These are phyloP conservation scores for Kryphioiulus occultus DNA, from an alignment of 2,888 invertebrate genomes.

Conservation along the genomic window DNA sequence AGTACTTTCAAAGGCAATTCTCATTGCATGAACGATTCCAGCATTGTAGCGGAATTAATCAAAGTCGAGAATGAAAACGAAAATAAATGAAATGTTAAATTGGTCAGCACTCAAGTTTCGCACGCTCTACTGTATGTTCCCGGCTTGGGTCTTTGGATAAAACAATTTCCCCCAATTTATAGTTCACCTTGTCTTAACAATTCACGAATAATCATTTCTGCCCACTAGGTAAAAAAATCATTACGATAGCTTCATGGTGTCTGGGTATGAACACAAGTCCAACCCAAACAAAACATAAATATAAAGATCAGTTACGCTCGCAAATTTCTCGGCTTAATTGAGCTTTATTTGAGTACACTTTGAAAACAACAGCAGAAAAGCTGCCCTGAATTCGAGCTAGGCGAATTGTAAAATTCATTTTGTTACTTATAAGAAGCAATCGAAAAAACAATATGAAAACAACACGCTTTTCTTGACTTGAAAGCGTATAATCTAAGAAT, in stretches of 20 bases:
- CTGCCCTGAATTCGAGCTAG: not conserved
- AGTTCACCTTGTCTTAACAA: not conserved
- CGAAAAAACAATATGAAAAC: not conserved
- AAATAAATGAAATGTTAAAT: constrained; percentile 1
- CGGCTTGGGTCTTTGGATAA: not conserved
- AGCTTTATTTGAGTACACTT: not conserved
- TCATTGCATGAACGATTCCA: not conserved
- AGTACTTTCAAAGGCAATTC: not conserved
- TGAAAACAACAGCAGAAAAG: not conserved
- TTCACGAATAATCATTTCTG: constrained; percentile 1
- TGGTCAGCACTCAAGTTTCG: not conserved
- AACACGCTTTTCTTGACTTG: not conserved
- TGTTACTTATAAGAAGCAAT: not conserved
- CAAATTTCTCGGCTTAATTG: not conserved
- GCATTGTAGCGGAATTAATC: not conserved
- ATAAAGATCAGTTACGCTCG: not conserved
- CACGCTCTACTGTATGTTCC: not conserved
- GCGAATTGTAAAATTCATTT: not conserved
- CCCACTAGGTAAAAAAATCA: not conserved
- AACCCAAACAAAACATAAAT: not conserved
- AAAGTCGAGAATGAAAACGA: not conserved
- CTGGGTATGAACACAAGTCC: not conserved
- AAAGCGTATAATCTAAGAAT: constrained; percentile 14
- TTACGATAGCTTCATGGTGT: not conserved
- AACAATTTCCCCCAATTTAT: not conserved